Base-by-base conservation (phyloP, 2,113 vertebrate species). In the Amphiprion percula region DNA sequence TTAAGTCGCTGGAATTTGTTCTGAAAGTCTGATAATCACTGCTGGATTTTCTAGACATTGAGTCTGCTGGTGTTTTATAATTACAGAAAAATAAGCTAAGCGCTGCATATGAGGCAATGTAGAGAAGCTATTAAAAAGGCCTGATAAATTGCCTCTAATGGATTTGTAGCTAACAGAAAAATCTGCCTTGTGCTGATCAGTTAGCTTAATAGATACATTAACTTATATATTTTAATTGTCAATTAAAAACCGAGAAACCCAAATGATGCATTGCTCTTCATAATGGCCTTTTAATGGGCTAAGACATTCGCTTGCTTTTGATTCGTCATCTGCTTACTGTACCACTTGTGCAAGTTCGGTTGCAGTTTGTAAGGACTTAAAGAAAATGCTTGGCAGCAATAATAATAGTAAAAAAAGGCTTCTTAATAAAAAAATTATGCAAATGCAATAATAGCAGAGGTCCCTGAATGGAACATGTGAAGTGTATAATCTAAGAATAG, bases 261-360 rank as follows among this genome's bases (percentile, higher is more conserved):
- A 92, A 94, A 92, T 93, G 91, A 95, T 90, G 85, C 91, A 93
- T 90, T 90, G 84, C 88, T 78, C 55, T 83, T 83, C 83, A 67
- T 94, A 94, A 95, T 93, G 88, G 79, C 76, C 62, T 92, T 95
- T 94, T 95, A 93, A 95, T 86, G 92, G 93, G 80, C 83, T 79
- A 80, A 75, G 87, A 90, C 90, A 75, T 91, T 80, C 41, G 83
- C 85, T 90, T 88, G 82, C 83, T 65, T 87, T 80, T 90, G 87
- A 93, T 88, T 93, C 60, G 56, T 90, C 75, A 79, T 82, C 84
- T 85, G 76, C 91, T 86, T 77, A 73, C 70, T 76, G 79, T 41
- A 81, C 67, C 82, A 76, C 70, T 82, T 49, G 16, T 49, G 71
- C 69, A 70, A 77, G 75, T 80, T 83, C 80, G 61, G 49, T 26